Evolutionary conservation across 2,797 vertebrate species (phyloP).

Genomic region (Synaphobranchus kaupii): DNA sequence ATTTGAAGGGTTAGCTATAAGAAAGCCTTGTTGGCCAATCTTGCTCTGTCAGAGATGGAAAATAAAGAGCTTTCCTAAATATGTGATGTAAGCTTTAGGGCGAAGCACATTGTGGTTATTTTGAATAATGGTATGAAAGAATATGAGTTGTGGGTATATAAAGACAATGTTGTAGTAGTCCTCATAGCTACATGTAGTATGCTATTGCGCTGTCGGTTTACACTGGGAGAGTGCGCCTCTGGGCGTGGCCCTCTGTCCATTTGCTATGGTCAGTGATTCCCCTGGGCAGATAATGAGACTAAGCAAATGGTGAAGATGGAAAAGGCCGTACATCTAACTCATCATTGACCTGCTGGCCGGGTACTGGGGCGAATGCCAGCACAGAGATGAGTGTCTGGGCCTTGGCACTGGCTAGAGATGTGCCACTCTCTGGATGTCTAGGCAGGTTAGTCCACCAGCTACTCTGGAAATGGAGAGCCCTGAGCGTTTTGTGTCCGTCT

Average conservation of each 20-base stretch:
- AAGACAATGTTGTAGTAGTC: not conserved
- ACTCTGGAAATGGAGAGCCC: not conserved
- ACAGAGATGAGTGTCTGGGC: not conserved
- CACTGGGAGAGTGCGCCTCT: not conserved
- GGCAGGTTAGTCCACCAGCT: not conserved
- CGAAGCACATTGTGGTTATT: no score
- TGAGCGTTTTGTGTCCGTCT: not conserved
- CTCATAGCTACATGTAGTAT: not conserved
- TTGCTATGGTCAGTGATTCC: not conserved
- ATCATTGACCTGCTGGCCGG: not conserved
- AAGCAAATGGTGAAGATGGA: not conserved
- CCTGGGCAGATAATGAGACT: not conserved
- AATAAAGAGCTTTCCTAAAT: no score
- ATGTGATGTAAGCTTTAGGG: no score
- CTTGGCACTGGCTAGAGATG: constrained; percentile 9
- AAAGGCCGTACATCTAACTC: not conserved
- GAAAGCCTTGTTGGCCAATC: no score
- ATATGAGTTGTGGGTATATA: no score
- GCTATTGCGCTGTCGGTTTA: not conserved
- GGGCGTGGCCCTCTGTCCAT: not conserved
- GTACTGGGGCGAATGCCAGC: not conserved
- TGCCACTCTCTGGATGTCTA: not conserved
- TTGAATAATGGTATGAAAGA: no score
- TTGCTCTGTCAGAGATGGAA: no score
- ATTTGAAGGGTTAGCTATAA: no score